Percentiles rank a stretch among this genome's conserved stretches.
Evolutionary conservation across 2,797 vertebrate species (phyloP).

Genomic region (Parotocinclus haroldoi): DNA sequence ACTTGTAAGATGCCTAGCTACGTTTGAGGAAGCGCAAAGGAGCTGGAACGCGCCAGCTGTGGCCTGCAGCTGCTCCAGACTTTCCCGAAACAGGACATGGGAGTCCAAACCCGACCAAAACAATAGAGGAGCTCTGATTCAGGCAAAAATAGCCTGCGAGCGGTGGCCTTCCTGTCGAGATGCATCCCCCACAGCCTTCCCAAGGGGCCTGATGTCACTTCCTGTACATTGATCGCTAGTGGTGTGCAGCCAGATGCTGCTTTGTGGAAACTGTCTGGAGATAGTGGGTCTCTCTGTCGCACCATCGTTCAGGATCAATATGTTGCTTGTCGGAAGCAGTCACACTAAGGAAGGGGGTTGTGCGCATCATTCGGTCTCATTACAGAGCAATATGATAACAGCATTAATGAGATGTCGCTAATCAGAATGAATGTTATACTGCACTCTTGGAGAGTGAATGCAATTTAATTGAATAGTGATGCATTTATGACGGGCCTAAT

Average conservation of each 20-base stretch:
- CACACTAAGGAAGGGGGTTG: neutral
- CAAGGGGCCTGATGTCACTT: slow-evolving; percentile 59
- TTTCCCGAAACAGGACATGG: slow-evolving; percentile 48
- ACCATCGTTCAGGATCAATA: slow-evolving; percentile 31
- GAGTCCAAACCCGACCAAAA: slow-evolving; percentile 55
- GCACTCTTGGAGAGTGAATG: no score
- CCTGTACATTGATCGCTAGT: slow-evolving; percentile 48
- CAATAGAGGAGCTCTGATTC: slow-evolving; percentile 53
- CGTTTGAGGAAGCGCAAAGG: neutral
- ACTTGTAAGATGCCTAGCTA: neutral
- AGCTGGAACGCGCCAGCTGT: slow-evolving; percentile 30
- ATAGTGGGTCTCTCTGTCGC: neutral
- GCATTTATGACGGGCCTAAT: no score
- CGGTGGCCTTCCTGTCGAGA: slow-evolving; percentile 55
- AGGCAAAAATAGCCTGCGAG: slow-evolving; percentile 60
- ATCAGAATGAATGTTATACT: no score
- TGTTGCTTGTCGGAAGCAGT: slow-evolving; percentile 24
- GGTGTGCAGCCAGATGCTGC: slow-evolving; percentile 28
- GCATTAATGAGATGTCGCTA: neutral
- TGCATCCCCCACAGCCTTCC: slow-evolving; percentile 42
- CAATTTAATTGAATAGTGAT: no score
- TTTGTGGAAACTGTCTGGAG: slow-evolving; percentile 13
- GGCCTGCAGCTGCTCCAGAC: slow-evolving; percentile 46
- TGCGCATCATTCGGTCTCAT: slow-evolving; percentile 19
- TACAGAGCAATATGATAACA: slow-evolving; percentile 13